phyloP scores from a whole-genome alignment of 2,888 invertebrate species.

The Limnephilus rhombicus region DNA sequence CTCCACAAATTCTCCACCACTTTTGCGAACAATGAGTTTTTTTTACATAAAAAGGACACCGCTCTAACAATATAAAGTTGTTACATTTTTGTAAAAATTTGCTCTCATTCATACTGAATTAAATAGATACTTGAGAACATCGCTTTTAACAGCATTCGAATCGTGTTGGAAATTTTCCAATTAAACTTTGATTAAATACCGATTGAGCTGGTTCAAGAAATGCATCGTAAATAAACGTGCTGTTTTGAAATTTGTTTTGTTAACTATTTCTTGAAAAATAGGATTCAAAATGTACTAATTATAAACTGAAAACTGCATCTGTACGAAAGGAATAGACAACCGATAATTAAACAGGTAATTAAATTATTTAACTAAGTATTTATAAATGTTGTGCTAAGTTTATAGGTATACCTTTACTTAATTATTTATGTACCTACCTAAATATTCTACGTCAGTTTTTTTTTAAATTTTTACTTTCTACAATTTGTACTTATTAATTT shows the following conservation, averaged over 20 bases:
- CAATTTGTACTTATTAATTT: neutral
- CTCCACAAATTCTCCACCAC: neutral
- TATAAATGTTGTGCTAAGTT: no score
- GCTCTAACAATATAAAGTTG: neutral
- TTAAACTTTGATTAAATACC: neutral
- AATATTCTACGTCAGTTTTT: neutral
- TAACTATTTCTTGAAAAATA: neutral
- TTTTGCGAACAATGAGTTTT: constrained; percentile 3
- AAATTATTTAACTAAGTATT: no score
- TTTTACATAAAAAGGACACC: constrained; percentile 1
- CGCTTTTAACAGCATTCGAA: neutral
- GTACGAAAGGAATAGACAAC: no score
- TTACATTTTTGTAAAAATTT: neutral
- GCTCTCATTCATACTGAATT: neutral
- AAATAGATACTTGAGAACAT: neutral
- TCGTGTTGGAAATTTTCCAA: neutral
- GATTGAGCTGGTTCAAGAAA: neutral
- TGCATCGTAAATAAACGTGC: neutral
- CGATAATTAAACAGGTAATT: no score
- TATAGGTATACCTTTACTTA: no score
- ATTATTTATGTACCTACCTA: neutral
- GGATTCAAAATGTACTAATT: neutral
- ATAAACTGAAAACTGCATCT: neutral
- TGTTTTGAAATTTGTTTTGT: neutral
- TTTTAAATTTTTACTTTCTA: neutral